Conservation (phyloP, 92 coral and sea anemone genomes). For the Pocillopora grandis region DNA sequence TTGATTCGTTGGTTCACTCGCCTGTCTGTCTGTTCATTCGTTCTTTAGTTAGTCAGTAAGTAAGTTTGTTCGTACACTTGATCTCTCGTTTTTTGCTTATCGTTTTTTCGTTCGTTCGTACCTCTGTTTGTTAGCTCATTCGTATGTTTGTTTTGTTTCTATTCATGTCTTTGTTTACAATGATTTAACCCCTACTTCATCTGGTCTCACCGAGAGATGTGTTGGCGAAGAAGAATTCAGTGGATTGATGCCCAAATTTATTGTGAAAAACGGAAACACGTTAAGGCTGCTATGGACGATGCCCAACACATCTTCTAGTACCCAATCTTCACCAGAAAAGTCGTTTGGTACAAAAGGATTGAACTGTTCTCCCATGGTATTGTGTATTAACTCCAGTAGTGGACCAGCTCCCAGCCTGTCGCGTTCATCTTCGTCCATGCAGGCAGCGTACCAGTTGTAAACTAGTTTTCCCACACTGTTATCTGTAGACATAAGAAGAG, state of each 20-base stretch:
- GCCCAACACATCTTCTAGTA: constrained; percentile 54
- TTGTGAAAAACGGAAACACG: constrained; percentile 55
- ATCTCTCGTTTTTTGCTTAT: no score
- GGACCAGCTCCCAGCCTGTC: constrained; percentile 61
- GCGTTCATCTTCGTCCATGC: constrained; percentile 51
- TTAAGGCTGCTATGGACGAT: constrained; percentile 41
- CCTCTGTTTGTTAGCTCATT: no score
- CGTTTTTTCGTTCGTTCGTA: no score
- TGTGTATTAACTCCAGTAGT: constrained; percentile 39
- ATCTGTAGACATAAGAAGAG: not conserved
- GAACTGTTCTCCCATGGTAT: constrained; percentile 8
- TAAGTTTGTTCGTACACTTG: no score
- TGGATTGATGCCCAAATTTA: constrained; percentile 48
- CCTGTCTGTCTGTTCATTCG: no score
- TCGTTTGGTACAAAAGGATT: constrained; percentile 45
- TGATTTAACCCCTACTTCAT: no score
- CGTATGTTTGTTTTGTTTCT: no score
- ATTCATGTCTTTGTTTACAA: no score
- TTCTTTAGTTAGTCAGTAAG: no score
- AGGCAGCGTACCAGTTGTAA: constrained; percentile 74
- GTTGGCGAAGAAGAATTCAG: constrained; percentile 59
- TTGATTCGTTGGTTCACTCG: no score
- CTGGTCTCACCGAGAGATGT: constrained; percentile 56
- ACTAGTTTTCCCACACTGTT: constrained; percentile 41
- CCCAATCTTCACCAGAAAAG: constrained; percentile 57